These are phyloP conservation scores for Leptocoma aspasia DNA, from an alignment of 2,113 vertebrate genomes.

Conservation along the genomic window DNA sequence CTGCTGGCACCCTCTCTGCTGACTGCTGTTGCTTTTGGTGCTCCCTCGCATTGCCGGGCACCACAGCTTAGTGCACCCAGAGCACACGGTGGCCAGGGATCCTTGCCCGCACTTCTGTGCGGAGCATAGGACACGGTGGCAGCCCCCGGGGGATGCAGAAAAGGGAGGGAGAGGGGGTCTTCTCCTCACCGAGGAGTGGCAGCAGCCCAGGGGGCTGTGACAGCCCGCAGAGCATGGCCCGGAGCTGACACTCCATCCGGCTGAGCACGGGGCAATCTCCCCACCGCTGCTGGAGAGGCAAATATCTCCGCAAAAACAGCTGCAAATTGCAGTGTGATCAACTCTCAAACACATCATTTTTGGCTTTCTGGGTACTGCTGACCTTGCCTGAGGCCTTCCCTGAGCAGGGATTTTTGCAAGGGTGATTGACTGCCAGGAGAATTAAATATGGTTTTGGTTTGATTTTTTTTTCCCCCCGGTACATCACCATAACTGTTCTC, in stretches of 20 bases:
- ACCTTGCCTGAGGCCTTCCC: neutral
- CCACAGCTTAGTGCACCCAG: neutral
- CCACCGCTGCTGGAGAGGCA: rapidly evolving
- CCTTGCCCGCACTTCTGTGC: rapidly evolving
- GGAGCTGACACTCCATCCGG: rapidly evolving
- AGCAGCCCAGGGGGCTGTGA: neutral
- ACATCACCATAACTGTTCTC: neutral
- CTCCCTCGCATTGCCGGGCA: neutral
- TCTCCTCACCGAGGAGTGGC: neutral
- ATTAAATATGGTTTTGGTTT: neutral
- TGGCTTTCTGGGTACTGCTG: neutral
- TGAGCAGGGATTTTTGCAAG: neutral
- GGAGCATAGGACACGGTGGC: rapidly evolving
- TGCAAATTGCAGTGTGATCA: rapidly evolving
- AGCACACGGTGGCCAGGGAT: rapidly evolving
- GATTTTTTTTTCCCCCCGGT: neutral
- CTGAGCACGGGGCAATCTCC: rapidly evolving
- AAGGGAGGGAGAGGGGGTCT: neutral
- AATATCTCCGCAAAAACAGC: neutral
- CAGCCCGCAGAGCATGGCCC: rapidly evolving
- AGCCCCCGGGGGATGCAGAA: neutral
- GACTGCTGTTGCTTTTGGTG: neutral
- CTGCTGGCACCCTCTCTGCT: constrained; percentile 5
- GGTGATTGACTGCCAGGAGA: neutral
- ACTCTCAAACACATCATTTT: neutral